Evolutionary conservation across 1,140 invertebrate genomes (phyloP), one percentile per base, ranked within the genome.

Genomic region (Copidosoma floridanum): DNA sequence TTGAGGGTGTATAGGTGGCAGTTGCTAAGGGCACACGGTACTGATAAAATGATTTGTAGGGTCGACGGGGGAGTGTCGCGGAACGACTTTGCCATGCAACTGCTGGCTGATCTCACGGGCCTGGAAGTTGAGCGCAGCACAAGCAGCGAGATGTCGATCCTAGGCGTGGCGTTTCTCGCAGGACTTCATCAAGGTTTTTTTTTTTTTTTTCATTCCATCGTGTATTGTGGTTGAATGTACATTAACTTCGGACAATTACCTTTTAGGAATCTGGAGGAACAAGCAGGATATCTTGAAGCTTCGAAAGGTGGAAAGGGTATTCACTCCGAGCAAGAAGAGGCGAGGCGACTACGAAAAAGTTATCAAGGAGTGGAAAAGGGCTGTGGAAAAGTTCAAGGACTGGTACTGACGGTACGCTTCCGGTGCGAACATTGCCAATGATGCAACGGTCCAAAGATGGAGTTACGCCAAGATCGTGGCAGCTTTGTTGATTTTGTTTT

Each of bases 21-120:
- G n/a, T n/a, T 24, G 3, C 41, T 26, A 46, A 40, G 54, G 26
- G 29, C 38, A 51, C 52, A 52, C 16, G 40, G 12, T 32, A 32
- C 6, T 32, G 0, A 32, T 32, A 12, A 32, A 32, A 32, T 32
- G 6, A 32, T 32, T n/a, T n/a, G 0, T 38, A 96, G 94, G 66
- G 84, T 93, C 38, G 93, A 96, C 77, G 95, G 95, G n/a, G 95
- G 95, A 24, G 94, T 98, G 16, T 89, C 93, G 0, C 86, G 86
- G 57, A 97, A 96, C 77, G 88, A 96, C 76, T 97, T 97, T 72
- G 80, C 97, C 1, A 86, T 91, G 65, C 94, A 97, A 78, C 78
- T 94, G 24, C 82, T 97, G 47, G 86, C 93, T 4, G 90, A 97
- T 79, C 78, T 95, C 26, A 89, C 88, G 4, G 85, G 85, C 1